Evolutionary conservation across 2,888 invertebrate genomes (phyloP).

Genomic region (Ommatoiulus sabulosus): DNA sequence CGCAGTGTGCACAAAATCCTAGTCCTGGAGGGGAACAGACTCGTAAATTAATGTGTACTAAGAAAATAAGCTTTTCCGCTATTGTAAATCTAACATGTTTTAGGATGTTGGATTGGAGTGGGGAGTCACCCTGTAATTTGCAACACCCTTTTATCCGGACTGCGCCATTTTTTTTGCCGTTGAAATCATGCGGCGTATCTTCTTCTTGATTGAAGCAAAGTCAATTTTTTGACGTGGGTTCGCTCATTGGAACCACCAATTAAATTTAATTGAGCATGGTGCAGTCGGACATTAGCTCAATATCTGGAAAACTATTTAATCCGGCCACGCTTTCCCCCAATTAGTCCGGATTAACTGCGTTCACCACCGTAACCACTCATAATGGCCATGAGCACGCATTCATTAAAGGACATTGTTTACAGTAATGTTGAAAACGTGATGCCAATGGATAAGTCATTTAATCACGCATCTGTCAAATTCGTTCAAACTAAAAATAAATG

Average conservation of each 20-base stretch:
- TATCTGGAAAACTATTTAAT: neutral
- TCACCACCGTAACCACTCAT: neutral
- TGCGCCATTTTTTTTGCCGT: too few relatives aligned
- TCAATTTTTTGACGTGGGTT: too few relatives aligned
- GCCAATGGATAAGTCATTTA: neutral
- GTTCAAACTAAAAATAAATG: conserved; percentile 18
- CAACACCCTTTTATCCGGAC: neutral
- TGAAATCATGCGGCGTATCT: too few relatives aligned
- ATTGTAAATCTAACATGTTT: neutral
- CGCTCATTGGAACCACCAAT: too few relatives aligned
- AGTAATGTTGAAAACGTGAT: conserved; percentile 7
- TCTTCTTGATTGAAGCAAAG: too few relatives aligned
- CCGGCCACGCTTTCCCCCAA: neutral
- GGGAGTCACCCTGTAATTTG: neutral
- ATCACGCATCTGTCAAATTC: conserved; percentile 40
- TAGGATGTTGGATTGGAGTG: neutral
- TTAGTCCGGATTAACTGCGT: neutral
- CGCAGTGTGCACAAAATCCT: neutral
- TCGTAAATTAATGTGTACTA: neutral
- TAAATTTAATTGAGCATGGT: too few relatives aligned
- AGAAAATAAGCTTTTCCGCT: neutral
- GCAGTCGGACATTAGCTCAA: neutral
- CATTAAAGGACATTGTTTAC: conserved; percentile 26
- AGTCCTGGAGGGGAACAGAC: neutral
- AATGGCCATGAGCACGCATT: neutral